These are phyloP conservation scores for Psophia crepitans DNA, from an alignment of 2,113 vertebrate species.

Conservation along the genomic window DNA sequence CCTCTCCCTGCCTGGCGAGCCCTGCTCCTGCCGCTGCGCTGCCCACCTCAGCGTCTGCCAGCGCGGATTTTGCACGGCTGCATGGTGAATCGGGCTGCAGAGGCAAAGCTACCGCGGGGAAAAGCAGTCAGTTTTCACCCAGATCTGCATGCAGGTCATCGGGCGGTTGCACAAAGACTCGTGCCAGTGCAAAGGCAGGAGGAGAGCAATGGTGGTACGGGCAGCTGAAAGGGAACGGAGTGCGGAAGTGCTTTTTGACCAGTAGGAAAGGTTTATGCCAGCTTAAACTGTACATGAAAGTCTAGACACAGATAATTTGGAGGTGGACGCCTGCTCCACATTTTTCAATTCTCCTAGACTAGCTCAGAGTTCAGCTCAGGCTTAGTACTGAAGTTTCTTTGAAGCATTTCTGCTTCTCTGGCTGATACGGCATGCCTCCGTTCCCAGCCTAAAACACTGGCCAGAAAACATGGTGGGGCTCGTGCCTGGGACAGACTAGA, in stretches of 20 bases:
- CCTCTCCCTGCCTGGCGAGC: neutral
- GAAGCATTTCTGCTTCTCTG: neutral
- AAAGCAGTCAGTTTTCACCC: neutral
- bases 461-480: neutral
- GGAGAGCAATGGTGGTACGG: neutral
- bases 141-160: neutral
- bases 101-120: neutral
- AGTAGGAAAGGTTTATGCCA: neutral
- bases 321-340: neutral
- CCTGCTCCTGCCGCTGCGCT: neutral
- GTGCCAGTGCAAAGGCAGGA: neutral
- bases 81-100: neutral
- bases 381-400: neutral
- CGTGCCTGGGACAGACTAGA: neutral
- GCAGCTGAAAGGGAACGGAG: neutral
- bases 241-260: neutral
- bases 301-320: neutral
- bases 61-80: neutral
- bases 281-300: neutral
- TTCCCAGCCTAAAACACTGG: neutral
- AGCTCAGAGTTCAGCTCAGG: neutral
- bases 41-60: neutral
- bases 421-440: neutral
- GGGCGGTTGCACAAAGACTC: neutral
- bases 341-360: neutral